phyloP scores from a whole-genome alignment of 2,113 vertebrate genomes.

The Brachyistius frenatus region DNA sequence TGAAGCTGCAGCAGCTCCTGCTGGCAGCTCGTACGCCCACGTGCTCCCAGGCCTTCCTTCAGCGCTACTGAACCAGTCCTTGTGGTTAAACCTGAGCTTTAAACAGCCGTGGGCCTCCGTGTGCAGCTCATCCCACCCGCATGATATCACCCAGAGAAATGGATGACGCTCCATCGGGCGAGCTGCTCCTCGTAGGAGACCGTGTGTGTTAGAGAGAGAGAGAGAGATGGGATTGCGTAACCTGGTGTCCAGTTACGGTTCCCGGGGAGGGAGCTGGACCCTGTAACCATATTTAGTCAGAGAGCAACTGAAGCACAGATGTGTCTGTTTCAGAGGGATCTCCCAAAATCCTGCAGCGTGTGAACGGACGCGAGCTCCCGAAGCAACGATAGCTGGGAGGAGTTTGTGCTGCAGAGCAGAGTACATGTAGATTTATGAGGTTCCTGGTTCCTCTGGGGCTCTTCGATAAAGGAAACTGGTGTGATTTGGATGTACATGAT shows the following conservation, averaged over 20 bases:
- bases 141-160: slow-evolving; percentile 52
- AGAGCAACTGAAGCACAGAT: neutral
- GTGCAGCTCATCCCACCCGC: neutral
- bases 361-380: neutral
- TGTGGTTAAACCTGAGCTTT: neutral
- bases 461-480: too few species aligned
- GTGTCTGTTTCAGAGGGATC: neutral
- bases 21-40: neutral
- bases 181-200: neutral
- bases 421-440: neutral
- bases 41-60: neutral
- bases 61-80: neutral
- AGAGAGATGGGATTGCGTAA: slow-evolving; percentile 48
- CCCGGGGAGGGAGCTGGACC: slow-evolving; percentile 25
- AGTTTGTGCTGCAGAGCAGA: slow-evolving; percentile 16
- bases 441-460: too few species aligned
- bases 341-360: neutral
- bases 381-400: slow-evolving; percentile 11
- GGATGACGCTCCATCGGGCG: slow-evolving; percentile 25
- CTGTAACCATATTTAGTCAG: slow-evolving; percentile 42
- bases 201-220: neutral
- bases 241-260: slow-evolving; percentile 44
- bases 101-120: neutral
- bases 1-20: neutral
- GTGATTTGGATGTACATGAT: too few species aligned